These are phyloP conservation scores for Centruroides sculpturatus DNA, from an alignment of 1,140 invertebrate species.

Conservation along the genomic window DNA sequence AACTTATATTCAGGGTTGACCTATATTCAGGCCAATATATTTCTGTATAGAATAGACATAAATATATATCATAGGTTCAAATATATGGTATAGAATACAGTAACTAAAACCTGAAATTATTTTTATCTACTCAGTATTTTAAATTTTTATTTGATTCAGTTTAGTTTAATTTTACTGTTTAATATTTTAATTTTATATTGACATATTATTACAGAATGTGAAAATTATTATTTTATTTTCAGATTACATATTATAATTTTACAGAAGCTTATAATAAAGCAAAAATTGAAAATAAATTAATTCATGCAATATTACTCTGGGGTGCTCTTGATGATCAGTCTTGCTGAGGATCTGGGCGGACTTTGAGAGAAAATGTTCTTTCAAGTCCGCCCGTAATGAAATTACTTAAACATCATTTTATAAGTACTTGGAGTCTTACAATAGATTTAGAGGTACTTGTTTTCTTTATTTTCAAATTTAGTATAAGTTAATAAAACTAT, in stretches of 20 bases:
- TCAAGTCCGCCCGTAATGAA: conserved; percentile 11
- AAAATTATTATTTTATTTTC: not conserved
- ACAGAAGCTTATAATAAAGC: conserved; percentile 3
- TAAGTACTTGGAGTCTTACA: conserved; percentile 8
- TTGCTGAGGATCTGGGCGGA: conserved; percentile 17
- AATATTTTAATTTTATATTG: not conserved
- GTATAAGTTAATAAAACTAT: too few relatives aligned
- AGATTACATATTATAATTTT: conserved; percentile 11
- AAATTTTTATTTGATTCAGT: too few relatives aligned
- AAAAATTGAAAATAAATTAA: conserved; percentile 5
- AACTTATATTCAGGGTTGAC: too few relatives aligned
- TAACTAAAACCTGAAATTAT: too few relatives aligned
- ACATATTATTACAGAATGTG: too few relatives aligned
- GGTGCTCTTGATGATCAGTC: conserved; percentile 14
- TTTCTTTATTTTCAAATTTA: too few relatives aligned
- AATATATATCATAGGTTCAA: too few relatives aligned
- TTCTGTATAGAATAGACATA: too few relatives aligned
- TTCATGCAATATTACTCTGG: conserved; percentile 14
- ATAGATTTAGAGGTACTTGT: conserved; percentile 4
- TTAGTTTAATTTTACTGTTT: not conserved
- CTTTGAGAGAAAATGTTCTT: conserved; percentile 13
- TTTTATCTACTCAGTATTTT: too few relatives aligned
- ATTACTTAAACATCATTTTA: conserved; percentile 4
- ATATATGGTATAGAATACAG: too few relatives aligned
- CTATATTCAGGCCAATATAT: too few relatives aligned